A percentile compares a stretch with the other conserved stretches of the same genome.
These are phyloP conservation scores for Beaufortia kweichowensis DNA, from an alignment of 2,113 vertebrate genomes.

Conservation along the genomic window DNA sequence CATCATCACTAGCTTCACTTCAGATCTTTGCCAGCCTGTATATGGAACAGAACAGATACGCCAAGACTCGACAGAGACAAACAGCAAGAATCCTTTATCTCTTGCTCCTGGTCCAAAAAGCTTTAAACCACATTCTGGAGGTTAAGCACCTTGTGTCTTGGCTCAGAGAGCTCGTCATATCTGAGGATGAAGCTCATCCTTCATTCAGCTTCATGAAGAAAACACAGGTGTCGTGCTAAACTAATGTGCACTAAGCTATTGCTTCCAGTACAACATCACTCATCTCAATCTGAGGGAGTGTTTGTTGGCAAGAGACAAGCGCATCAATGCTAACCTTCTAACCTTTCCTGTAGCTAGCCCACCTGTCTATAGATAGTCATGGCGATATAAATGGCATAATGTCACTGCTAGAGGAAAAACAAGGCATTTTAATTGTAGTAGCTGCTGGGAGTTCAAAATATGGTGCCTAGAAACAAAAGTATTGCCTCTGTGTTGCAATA, in stretches of 20 bases:
- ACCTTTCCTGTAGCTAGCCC: conserved; percentile 24
- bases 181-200: conserved; percentile 60
- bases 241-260: conserved; percentile 46
- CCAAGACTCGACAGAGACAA: conserved; percentile 57
- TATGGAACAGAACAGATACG: conserved; percentile 25
- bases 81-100: conserved; percentile 49
- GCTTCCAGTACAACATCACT: conserved; percentile 42
- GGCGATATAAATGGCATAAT: background rate
- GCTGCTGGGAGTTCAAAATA: background rate
- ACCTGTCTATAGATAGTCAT: conserved; percentile 18
- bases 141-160: conserved; percentile 65
- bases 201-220: conserved; percentile 46
- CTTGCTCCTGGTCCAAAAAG: conserved; percentile 53
- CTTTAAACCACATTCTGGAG: conserved; percentile 54
- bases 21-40: background rate
- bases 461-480: background rate
- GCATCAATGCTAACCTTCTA: conserved; percentile 14
- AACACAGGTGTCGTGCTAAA: conserved; percentile 46
- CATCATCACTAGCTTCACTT: background rate
- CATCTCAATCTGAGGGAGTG: conserved; percentile 48
- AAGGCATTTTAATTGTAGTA: background rate
- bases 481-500: background rate
- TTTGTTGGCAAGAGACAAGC: conserved; percentile 28
- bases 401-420: background rate
- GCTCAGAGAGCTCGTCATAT: conserved; percentile 61